Conservation (phyloP, 2,888 invertebrate genomes). For the Tyria jacobaeae region DNA sequence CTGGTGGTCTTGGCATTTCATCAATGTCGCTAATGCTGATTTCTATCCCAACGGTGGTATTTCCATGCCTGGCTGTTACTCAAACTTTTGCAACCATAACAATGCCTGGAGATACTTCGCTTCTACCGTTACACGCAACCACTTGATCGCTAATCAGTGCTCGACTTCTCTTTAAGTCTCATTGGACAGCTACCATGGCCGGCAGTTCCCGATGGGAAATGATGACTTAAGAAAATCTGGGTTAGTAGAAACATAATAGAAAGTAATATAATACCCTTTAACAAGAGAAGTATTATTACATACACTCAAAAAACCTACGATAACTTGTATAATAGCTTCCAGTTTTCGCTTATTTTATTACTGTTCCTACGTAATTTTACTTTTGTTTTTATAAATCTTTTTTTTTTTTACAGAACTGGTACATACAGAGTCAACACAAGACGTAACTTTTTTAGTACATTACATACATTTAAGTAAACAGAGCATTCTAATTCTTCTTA, state of each 20-base stretch:
- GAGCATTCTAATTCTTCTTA: too few relatives aligned
- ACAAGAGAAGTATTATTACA: too few relatives aligned
- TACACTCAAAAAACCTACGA: too few relatives aligned
- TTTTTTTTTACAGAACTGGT: constrained; percentile 56
- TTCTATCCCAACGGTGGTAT: constrained; percentile 87
- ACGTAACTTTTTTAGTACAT: constrained; percentile 49
- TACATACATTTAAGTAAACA: background rate
- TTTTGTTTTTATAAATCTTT: too few relatives aligned
- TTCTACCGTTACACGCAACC: constrained; percentile 64
- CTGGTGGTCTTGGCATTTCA: constrained; percentile 69
- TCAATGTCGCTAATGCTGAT: constrained; percentile 80
- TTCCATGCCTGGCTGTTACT: constrained; percentile 68
- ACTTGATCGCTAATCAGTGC: constrained; percentile 64
- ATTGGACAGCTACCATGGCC: constrained; percentile 63
- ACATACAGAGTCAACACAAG: constrained; percentile 56
- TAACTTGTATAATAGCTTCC: background rate
- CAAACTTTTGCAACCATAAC: constrained; percentile 68
- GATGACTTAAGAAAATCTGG: constrained; percentile 59
- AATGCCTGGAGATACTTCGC: constrained; percentile 72
- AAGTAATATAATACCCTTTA: background rate
- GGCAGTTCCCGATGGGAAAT: constrained; percentile 63
- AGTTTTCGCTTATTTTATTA: background rate
- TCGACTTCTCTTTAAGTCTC: constrained; percentile 56
- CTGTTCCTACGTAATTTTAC: background rate
- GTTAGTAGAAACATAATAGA: constrained; percentile 44